phyloP scores from a whole-genome alignment of 2,888 invertebrate species.

The Sisyra nigra region DNA sequence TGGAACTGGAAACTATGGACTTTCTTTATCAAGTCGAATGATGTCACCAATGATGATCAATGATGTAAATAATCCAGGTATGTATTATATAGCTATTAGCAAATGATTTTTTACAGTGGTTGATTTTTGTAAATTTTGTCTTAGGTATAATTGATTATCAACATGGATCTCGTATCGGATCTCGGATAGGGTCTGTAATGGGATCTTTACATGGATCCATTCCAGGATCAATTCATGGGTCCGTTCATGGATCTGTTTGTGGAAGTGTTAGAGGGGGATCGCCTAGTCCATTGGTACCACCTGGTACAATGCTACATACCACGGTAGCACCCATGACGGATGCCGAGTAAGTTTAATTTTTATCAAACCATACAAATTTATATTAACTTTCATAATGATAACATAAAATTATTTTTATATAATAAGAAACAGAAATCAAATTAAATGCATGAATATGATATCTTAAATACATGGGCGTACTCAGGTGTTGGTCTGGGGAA shows the following conservation, averaged over 20 bases:
- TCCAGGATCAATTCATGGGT: conserved; percentile 22
- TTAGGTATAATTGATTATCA: conserved; percentile 20
- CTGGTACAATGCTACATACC: conserved; percentile 19
- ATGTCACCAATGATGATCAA: conserved; percentile 26
- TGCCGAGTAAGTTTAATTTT: conserved; percentile 10
- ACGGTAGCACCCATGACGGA: conserved; percentile 6
- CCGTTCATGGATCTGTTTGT: conserved; percentile 22
- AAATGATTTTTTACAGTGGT: too few species aligned
- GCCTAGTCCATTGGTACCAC: conserved; percentile 26
- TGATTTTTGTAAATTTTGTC: not conserved
- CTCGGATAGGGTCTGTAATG: conserved; percentile 24
- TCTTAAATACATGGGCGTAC: not conserved
- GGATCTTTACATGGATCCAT: conserved; percentile 17
- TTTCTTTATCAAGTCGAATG: conserved; percentile 20
- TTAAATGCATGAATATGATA: not conserved
- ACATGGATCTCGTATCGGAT: conserved; percentile 22
- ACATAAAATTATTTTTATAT: not conserved
- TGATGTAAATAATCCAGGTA: conserved; percentile 35
- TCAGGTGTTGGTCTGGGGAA: not conserved
- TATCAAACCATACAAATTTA: not conserved
- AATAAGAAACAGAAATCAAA: not conserved
- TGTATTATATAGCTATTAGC: too few species aligned
- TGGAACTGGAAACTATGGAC: conserved; percentile 19
- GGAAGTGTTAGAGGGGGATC: conserved; percentile 25
- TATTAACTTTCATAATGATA: too few species aligned